A percentile compares a stretch with the other conserved stretches of the same genome.
Evolutionary conservation across 1,140 invertebrate species (phyloP).

Genomic region (Ceratosolen fusciceps): DNA sequence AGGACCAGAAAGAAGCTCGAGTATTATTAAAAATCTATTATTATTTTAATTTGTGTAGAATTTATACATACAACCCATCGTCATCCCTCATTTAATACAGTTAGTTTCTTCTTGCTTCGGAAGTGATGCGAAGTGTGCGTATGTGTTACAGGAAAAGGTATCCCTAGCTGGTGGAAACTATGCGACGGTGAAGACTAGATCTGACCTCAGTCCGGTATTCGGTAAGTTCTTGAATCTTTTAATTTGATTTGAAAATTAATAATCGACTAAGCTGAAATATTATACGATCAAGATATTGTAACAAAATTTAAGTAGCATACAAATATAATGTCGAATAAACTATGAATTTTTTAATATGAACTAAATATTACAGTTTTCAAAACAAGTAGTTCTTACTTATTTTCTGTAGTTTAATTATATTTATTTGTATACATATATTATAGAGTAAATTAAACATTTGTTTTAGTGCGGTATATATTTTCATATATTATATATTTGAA

Average conservation of each 20-base stretch:
- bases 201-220: constrained; percentile 87
- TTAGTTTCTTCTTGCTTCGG: constrained; percentile 13
- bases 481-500: too few species aligned
- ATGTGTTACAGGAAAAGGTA: constrained; percentile 81
- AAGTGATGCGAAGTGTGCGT: constrained; percentile 37
- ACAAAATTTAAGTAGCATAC: too few species aligned
- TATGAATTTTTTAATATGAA: too few species aligned
- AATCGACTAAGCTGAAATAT: too few species aligned
- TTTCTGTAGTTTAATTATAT: too few species aligned
- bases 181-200: constrained; percentile 79
- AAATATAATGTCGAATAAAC: too few species aligned
- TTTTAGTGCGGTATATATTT: too few species aligned
- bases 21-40: background rate
- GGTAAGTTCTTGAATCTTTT: constrained; percentile 76
- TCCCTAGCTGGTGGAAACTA: constrained; percentile 79
- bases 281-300: too few species aligned
- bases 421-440: too few species aligned
- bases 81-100: constrained; percentile 7
- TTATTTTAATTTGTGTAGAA: background rate
- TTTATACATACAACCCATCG: background rate
- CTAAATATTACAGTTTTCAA: too few species aligned
- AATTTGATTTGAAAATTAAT: constrained; percentile 1
- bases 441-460: too few species aligned
- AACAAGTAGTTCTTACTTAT: too few species aligned
- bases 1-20: constrained; percentile 6